phyloP scores from a whole-genome alignment of 1,140 invertebrate species.

The Bombus affinis region DNA sequence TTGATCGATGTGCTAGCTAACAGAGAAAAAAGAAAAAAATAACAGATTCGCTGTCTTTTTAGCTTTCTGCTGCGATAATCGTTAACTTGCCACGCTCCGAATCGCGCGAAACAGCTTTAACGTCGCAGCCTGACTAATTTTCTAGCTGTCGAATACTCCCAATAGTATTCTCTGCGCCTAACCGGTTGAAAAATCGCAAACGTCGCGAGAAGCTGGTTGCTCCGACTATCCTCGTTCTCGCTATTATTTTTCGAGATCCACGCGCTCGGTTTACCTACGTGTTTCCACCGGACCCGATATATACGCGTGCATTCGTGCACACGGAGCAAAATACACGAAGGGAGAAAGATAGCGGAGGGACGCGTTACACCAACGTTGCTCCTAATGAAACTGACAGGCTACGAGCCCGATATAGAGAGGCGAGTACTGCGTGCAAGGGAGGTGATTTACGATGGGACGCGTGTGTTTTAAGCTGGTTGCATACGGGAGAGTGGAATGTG shows the following conservation, averaged over 20 bases:
- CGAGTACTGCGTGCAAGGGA: constrained; percentile 54
- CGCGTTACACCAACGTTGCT: background rate
- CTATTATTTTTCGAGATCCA: background rate
- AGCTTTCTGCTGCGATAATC: no score
- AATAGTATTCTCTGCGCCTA: no score
- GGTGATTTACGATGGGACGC: constrained; percentile 72
- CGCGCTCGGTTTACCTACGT: background rate
- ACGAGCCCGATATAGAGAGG: constrained; percentile 32
- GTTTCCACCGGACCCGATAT: background rate
- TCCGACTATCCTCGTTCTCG: no score
- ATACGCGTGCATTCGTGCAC: constrained; percentile 12
- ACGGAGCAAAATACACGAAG: background rate
- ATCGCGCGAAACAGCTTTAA: no score
- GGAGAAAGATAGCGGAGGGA: constrained; percentile 12
- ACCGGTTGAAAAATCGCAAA: no score
- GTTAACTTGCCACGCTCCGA: no score
- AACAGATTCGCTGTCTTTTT: no score
- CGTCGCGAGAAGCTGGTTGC: no score
- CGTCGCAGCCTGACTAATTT: no score
- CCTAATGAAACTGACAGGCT: constrained; percentile 52
- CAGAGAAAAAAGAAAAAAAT: no score
- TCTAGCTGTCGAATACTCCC: no score
- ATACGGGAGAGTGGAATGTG: constrained; percentile 69
- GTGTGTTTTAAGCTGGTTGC: constrained; percentile 71
- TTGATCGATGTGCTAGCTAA: no score